phyloP scores from a whole-genome alignment of 1,140 invertebrate genomes.

The Drosophila pectinifera region DNA sequence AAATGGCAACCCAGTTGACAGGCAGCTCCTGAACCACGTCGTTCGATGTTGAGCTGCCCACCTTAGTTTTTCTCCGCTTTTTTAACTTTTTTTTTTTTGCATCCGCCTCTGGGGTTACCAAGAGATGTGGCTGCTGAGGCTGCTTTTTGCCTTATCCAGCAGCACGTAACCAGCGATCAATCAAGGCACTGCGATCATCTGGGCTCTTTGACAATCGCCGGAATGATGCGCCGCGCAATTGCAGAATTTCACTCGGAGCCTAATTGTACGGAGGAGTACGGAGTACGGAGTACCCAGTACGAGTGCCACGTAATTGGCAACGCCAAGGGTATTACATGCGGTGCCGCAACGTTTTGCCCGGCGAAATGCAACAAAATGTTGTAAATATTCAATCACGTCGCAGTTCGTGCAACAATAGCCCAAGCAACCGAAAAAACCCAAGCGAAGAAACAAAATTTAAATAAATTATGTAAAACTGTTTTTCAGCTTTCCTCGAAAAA shows the following conservation, averaged over 20 bases:
- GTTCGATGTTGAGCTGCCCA: constrained; percentile 38
- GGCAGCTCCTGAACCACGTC: constrained; percentile 71
- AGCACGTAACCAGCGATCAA: constrained; percentile 79
- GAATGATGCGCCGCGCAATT: constrained; percentile 75
- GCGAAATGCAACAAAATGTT: constrained; percentile 74
- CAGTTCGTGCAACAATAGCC: constrained; percentile 75
- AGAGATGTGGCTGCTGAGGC: constrained; percentile 23
- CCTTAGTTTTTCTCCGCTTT: constrained; percentile 18
- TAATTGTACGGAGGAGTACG: constrained; percentile 60
- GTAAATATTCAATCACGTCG: constrained; percentile 82
- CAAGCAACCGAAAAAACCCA: constrained; percentile 2
- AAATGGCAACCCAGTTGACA: constrained; percentile 71
- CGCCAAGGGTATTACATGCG: constrained; percentile 72
- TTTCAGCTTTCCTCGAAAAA: constrained; percentile 32
- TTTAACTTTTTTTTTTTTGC: constrained; percentile 44
- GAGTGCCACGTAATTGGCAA: constrained; percentile 71
- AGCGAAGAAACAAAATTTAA: constrained; percentile 61
- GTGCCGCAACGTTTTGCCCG: constrained; percentile 51
- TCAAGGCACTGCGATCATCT: constrained; percentile 66
- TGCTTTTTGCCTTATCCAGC: constrained; percentile 52
- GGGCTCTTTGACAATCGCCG: constrained; percentile 63
- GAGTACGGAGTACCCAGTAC: constrained; percentile 4
- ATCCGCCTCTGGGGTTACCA: constrained; percentile 60
- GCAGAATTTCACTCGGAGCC: constrained; percentile 79
- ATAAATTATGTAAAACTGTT: constrained; percentile 76